These are phyloP conservation scores for Pediacus dermestoides DNA, from an alignment of 2,888 invertebrate species.

Conservation along the genomic window DNA sequence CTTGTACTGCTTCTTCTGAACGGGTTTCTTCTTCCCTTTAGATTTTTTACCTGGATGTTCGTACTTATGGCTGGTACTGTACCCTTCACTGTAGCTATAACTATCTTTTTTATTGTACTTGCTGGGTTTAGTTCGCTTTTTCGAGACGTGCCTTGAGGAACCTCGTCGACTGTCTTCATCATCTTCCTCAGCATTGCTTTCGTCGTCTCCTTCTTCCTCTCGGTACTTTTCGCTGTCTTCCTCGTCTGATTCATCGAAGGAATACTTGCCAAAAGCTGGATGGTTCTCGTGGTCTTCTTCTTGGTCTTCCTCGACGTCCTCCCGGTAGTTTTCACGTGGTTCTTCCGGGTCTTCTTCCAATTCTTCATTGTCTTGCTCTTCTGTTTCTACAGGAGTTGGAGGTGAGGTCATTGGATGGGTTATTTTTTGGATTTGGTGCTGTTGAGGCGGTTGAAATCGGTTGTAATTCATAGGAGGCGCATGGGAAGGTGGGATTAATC, in stretches of 20 bases:
- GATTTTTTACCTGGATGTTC: slow-evolving; percentile 20
- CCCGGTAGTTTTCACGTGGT: slow-evolving; percentile 17
- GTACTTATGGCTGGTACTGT: slow-evolving; percentile 26
- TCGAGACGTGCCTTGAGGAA: slow-evolving; percentile 22
- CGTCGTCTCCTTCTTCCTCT: slow-evolving; percentile 16
- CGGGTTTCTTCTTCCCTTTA: slow-evolving; percentile 11
- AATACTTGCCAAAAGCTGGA: not conserved
- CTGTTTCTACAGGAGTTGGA: slow-evolving; percentile 6
- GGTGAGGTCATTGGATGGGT: slow-evolving; percentile 27
- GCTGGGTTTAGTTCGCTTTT: not conserved
- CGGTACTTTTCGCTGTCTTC: slow-evolving; percentile 15
- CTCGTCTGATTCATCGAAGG: slow-evolving; percentile 18
- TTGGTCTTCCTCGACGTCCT: slow-evolving; percentile 18
- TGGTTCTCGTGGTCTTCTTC: slow-evolving; percentile 5
- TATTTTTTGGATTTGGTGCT: slow-evolving; percentile 25
- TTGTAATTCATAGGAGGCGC: slow-evolving; percentile 23
- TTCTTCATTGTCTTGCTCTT: slow-evolving; percentile 19
- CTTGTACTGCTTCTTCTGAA: slow-evolving; percentile 20
- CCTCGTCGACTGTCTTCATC: slow-evolving; percentile 30
- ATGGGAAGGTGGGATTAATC: slow-evolving; percentile 17
- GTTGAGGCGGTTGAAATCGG: slow-evolving; percentile 29
- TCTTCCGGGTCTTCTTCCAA: slow-evolving; percentile 20
- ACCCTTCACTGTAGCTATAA: slow-evolving; percentile 24
- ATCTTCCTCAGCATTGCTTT: slow-evolving; percentile 20
- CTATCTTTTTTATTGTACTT: slow-evolving; percentile 20